Conservation (phyloP, 2,113 vertebrate species). For the Callorhinus ursinus region DNA sequence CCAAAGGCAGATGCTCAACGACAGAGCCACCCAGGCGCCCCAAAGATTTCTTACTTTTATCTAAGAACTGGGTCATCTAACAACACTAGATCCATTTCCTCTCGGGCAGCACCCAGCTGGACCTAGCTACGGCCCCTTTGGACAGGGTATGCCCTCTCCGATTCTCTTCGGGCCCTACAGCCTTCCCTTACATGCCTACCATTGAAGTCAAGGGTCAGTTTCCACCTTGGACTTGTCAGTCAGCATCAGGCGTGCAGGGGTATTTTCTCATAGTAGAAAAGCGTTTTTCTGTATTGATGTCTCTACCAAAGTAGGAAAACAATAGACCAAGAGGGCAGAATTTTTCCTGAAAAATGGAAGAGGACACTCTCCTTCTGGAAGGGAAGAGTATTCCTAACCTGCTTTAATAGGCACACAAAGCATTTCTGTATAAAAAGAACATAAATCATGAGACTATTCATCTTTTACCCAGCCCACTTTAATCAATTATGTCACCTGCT, state of each 20-base stretch:
- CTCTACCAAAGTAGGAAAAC: background rate
- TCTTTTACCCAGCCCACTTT: background rate
- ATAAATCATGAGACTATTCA: constrained; percentile 12
- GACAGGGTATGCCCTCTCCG: background rate
- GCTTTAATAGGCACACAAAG: background rate
- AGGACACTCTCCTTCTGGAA: background rate
- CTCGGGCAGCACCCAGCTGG: background rate
- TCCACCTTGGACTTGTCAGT: background rate
- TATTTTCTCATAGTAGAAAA: background rate
- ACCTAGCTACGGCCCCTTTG: background rate
- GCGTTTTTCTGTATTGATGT: background rate
- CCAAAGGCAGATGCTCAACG: too few relatives aligned
- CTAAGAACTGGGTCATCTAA: background rate
- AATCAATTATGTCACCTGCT: background rate
- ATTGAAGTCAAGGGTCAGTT: background rate
- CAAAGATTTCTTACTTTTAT: background rate
- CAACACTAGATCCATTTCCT: background rate
- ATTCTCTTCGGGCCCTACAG: background rate
- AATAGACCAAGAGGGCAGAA: background rate
- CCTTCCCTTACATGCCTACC: background rate
- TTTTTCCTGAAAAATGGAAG: constrained; percentile 18
- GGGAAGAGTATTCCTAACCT: background rate
- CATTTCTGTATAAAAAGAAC: constrained; percentile 1
- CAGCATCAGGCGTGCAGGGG: background rate
- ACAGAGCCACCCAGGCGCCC: too few relatives aligned